Evolutionary conservation across 1,140 invertebrate species (phyloP).

Genomic region (Argopecten irradians): DNA sequence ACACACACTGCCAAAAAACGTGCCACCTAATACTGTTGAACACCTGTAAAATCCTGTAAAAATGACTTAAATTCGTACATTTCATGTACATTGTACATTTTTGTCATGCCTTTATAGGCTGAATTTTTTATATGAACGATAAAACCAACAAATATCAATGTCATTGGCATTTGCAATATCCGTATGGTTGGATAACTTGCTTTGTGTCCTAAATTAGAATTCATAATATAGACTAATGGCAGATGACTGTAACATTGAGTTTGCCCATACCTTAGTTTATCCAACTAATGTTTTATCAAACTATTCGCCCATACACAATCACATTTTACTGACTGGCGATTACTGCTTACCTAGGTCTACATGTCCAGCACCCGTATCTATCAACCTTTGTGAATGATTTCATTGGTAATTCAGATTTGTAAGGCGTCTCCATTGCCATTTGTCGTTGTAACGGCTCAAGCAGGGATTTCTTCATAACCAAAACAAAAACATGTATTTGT

Average conservation of each 20-base stretch:
- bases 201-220: too few species aligned
- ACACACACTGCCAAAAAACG: conserved; percentile 62
- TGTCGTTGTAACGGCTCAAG: neutral
- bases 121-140: neutral
- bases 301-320: too few species aligned
- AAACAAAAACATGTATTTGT: neutral
- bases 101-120: neutral
- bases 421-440: neutral
- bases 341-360: conserved; percentile 29
- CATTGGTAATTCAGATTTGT: neutral
- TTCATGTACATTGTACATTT: too few species aligned
- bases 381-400: neutral
- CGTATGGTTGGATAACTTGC: too few species aligned
- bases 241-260: too few species aligned
- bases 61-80: neutral
- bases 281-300: too few species aligned
- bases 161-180: neutral
- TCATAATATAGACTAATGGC: too few species aligned
- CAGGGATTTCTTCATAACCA: neutral
- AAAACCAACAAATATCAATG: neutral
- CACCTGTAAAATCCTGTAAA: conserved; percentile 54
- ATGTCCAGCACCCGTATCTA: conserved; percentile 37
- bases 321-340: too few species aligned
- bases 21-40: conserved; percentile 58
- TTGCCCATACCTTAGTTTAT: too few species aligned